These are phyloP conservation scores for Liopterus haemorrhoidalis DNA, from an alignment of 2,888 invertebrate genomes.

Conservation along the genomic window DNA sequence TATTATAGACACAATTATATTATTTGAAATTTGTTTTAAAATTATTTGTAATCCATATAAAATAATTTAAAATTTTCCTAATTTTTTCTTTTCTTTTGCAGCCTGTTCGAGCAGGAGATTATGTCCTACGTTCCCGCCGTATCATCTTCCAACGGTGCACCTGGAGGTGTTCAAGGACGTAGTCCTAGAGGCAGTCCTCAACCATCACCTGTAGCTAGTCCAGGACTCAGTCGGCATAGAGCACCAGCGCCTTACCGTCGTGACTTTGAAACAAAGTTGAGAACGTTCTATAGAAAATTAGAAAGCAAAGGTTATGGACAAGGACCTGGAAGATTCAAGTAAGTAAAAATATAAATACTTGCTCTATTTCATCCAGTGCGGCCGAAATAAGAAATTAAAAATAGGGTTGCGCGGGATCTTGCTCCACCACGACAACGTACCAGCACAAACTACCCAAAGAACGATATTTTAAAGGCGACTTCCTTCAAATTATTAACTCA, in stretches of 20 bases:
- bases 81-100: slow-evolving; percentile 48
- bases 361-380: too few relatives aligned
- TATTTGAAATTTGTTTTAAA: too few relatives aligned
- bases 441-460: too few relatives aligned
- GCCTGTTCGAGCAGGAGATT: slow-evolving; percentile 96
- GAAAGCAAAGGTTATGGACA: slow-evolving; percentile 96
- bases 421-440: too few relatives aligned
- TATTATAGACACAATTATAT: too few relatives aligned
- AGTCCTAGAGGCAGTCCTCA: slow-evolving; percentile 59
- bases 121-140: slow-evolving; percentile 90
- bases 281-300: slow-evolving; percentile 89
- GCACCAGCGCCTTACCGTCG: slow-evolving; percentile 86
- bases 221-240: slow-evolving; percentile 68
- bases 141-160: slow-evolving; percentile 41
- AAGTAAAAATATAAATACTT: slow-evolving; percentile 42
- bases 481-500: too few relatives aligned
- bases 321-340: slow-evolving; percentile 96
- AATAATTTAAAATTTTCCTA: too few relatives aligned
- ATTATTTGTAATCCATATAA: too few relatives aligned
- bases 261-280: slow-evolving; percentile 91
- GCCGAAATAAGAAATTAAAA: too few relatives aligned
- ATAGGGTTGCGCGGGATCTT: too few relatives aligned
- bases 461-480: too few relatives aligned
- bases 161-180: slow-evolving; percentile 40
- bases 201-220: slow-evolving; percentile 71